These are phyloP conservation scores for Microtus pennsylvanicus DNA, from an alignment of 2,113 vertebrate species.

Conservation along the genomic window DNA sequence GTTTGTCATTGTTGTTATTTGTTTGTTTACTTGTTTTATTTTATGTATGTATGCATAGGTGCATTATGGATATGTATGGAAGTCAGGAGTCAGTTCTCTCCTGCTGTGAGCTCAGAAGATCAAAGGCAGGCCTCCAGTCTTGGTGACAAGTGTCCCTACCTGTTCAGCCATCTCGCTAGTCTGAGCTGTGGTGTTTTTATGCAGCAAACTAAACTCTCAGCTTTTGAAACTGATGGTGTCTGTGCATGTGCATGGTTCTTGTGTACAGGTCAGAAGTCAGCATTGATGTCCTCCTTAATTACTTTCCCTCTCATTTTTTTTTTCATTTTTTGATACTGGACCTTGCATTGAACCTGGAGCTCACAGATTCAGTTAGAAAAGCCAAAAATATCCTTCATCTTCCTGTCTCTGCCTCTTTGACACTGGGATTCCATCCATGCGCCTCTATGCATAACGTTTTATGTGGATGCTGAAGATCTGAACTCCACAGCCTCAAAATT, in stretches of 20 bases:
- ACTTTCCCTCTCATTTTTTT: background rate
- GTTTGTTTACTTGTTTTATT: background rate
- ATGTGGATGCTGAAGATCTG: background rate
- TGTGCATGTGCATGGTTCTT: background rate
- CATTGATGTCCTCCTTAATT: too few species aligned
- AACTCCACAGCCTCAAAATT: background rate
- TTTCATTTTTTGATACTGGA: background rate
- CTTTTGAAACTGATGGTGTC: background rate
- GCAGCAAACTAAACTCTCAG: slow-evolving; percentile 15
- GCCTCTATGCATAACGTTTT: background rate
- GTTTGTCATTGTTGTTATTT: background rate
- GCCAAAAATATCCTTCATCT: background rate
- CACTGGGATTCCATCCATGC: background rate
- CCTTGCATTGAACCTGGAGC: background rate
- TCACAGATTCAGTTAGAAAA: background rate
- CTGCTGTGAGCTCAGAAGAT: background rate
- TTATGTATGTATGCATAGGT: background rate
- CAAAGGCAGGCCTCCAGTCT: background rate
- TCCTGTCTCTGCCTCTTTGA: background rate
- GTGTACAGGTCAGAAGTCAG: background rate
- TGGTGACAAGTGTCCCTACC: background rate
- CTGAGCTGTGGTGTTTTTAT: background rate
- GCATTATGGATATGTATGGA: background rate
- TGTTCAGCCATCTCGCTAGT: background rate
- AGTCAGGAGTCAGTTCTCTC: background rate